phyloP scores from a whole-genome alignment of 2,113 vertebrate genomes.

The Promerops cafer region DNA sequence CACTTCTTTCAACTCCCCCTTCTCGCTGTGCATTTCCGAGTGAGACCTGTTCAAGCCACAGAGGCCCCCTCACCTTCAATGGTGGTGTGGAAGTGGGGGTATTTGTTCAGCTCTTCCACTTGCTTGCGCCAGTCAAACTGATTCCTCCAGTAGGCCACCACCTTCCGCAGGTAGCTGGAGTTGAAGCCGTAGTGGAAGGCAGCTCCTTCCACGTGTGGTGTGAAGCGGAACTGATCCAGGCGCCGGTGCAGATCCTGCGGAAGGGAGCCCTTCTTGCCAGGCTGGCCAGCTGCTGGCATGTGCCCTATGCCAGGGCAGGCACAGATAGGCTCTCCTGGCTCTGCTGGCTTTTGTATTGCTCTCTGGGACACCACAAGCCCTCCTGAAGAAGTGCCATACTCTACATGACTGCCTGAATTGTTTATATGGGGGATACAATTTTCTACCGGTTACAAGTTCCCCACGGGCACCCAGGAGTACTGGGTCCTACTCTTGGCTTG shows the following conservation, averaged over 20 bases:
- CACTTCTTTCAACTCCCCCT: not conserved
- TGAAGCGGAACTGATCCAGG: conserved; percentile 76
- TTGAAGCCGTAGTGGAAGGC: conserved; percentile 87
- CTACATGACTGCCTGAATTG: not conserved
- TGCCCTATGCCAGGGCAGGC: too few species aligned
- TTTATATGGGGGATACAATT: not conserved
- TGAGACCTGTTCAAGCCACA: not conserved
- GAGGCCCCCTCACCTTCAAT: conserved; percentile 80
- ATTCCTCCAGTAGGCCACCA: conserved; percentile 84
- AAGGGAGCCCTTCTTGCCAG: not conserved
- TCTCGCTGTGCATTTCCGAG: not conserved
- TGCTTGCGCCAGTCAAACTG: conserved; percentile 85
- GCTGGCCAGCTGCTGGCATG: not conserved
- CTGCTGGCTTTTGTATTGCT: not conserved
- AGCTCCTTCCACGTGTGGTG: conserved; percentile 70
- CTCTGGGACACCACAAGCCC: not conserved
- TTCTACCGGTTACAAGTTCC: not conserved
- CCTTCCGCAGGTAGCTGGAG: conserved; percentile 72
- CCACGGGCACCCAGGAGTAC: not conserved
- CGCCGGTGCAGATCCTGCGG: conserved; percentile 79
- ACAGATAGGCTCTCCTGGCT: not conserved
- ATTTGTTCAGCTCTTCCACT: conserved; percentile 81
- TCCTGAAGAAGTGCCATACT: not conserved
- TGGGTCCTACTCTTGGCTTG: not conserved
- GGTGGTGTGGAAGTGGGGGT: conserved; percentile 85